Evolutionary conservation across 1,140 invertebrate genomes (phyloP).

Genomic region (Sycophila sp.): DNA sequence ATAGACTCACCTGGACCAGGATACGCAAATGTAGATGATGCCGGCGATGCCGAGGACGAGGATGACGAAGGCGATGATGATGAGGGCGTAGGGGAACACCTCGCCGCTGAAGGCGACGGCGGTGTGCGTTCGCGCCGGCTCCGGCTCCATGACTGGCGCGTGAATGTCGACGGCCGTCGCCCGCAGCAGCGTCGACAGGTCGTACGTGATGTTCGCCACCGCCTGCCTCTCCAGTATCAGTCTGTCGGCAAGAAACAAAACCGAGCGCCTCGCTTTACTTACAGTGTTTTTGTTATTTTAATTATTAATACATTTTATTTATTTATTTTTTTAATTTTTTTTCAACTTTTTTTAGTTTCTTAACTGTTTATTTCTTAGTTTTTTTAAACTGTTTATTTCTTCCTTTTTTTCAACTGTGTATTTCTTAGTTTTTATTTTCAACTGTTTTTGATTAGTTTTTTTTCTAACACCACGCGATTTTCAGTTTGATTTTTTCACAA

Average conservation of each 20-base stretch:
- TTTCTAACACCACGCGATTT: no score
- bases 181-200: constrained; percentile 72
- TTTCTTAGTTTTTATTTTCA: no score
- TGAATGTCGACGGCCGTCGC: constrained; percentile 76
- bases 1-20: constrained; percentile 83
- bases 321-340: no score
- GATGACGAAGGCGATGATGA: constrained; percentile 87
- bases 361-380: no score
- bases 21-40: constrained; percentile 91
- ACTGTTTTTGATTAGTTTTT: no score
- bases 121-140: constrained; percentile 64
- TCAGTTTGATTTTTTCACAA: no score
- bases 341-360: no score
- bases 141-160: constrained; percentile 69
- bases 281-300: no score
- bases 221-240: constrained; percentile 69
- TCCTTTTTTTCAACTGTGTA: no score
- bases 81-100: constrained; percentile 86
- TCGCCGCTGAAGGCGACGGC: constrained; percentile 75
- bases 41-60: constrained; percentile 85
- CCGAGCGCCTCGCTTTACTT: not conserved
- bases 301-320: no score
- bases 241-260: constrained; percentile 52
- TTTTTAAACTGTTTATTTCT: no score
- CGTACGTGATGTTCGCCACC: constrained; percentile 74